Evolutionary conservation across 2,797 vertebrate species (phyloP).

Genomic region (Muscicapa striata): DNA sequence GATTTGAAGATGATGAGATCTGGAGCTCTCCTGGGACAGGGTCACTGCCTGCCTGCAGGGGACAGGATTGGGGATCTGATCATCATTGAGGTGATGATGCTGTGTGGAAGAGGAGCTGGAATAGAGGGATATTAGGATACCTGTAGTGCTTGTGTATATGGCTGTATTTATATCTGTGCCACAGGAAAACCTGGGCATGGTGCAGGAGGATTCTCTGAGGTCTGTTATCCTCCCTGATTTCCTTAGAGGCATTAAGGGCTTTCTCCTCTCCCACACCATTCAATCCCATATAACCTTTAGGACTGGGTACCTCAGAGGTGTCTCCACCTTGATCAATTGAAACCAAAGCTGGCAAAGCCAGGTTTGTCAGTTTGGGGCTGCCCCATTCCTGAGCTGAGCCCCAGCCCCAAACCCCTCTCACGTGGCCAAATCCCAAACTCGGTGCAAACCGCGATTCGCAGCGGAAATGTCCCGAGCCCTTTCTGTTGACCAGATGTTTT

Average conservation of each 20-base stretch:
- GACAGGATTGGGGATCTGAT: rapidly evolving
- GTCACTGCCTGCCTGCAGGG: background rate
- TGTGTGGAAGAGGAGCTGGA: background rate
- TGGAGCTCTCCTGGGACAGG: background rate
- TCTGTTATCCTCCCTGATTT: background rate
- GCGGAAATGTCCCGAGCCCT: background rate
- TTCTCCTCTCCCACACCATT: background rate
- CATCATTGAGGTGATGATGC: background rate
- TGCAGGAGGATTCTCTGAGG: background rate
- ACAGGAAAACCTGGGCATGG: background rate
- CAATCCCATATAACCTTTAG: background rate
- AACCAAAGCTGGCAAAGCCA: background rate
- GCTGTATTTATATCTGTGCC: background rate
- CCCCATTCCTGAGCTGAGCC: background rate
- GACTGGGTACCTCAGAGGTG: background rate
- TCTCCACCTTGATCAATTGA: background rate
- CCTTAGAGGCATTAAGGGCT: background rate
- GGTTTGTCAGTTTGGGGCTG: background rate
- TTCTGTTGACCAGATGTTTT: slow-evolving; percentile 67
- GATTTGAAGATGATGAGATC: background rate
- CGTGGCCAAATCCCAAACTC: background rate
- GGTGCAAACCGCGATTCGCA: background rate
- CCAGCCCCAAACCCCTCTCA: background rate
- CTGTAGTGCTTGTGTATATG: background rate
- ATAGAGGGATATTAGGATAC: rapidly evolving